These are phyloP conservation scores for Morone chrysops DNA, from an alignment of 2,113 vertebrate species.

Conservation along the genomic window DNA sequence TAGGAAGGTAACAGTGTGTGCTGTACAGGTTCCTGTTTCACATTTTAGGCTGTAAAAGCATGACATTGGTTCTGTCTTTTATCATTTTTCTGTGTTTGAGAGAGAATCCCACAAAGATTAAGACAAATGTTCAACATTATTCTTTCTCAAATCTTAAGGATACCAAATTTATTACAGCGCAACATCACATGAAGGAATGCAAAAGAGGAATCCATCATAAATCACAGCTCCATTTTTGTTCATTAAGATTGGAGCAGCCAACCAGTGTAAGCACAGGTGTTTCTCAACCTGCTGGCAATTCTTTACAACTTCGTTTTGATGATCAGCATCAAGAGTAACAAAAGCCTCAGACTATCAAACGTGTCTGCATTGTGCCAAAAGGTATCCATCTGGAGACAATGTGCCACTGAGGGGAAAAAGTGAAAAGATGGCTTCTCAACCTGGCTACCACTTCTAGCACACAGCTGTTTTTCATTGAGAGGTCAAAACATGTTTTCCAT, in stretches of 20 bases:
- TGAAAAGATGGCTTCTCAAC: slow-evolving; percentile 52
- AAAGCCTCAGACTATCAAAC: slow-evolving; percentile 42
- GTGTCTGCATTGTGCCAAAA: slow-evolving; percentile 24
- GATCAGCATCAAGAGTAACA: slow-evolving; percentile 30
- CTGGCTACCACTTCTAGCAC: slow-evolving; percentile 63
- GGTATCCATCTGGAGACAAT: slow-evolving; percentile 66
- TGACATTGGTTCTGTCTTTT: not conserved
- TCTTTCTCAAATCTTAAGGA: slow-evolving; percentile 33
- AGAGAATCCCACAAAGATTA: slow-evolving; percentile 14
- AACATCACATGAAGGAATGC: not conserved
- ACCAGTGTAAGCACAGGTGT: slow-evolving; percentile 54
- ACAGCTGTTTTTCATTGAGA: slow-evolving; percentile 74
- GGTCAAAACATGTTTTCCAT: slow-evolving; percentile 79
- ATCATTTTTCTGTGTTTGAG: slow-evolving; percentile 27
- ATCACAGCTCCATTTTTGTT: slow-evolving; percentile 42
- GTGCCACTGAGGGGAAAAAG: slow-evolving; percentile 15
- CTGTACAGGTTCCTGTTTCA: not conserved
- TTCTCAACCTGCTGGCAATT: slow-evolving; percentile 28
- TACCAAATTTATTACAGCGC: slow-evolving; percentile 1
- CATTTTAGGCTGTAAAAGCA: not conserved
- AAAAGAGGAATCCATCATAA: slow-evolving; percentile 25
- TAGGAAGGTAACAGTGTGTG: slow-evolving; percentile 4
- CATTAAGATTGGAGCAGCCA: slow-evolving; percentile 37
- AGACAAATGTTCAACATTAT: slow-evolving; percentile 45
- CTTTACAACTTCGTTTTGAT: not conserved